A percentile compares a stretch with the other conserved stretches of the same genome.
Evolutionary conservation across 1,140 invertebrate species (phyloP).

Genomic region (Ostrea denselamellosa): DNA sequence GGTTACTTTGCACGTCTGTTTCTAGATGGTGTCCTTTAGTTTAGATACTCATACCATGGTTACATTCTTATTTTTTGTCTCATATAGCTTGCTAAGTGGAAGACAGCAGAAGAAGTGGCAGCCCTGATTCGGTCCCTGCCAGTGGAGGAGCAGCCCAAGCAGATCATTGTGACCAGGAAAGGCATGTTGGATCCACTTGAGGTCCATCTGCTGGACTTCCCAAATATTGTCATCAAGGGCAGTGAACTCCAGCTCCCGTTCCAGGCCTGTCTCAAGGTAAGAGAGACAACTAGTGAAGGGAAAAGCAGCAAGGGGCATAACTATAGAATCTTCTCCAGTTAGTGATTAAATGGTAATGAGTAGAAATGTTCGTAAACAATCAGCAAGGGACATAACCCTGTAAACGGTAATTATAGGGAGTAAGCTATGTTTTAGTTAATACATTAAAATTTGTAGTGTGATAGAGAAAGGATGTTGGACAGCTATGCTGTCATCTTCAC

Average conservation of each 20-base stretch:
- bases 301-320: not conserved
- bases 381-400: too few species aligned
- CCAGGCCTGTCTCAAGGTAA: conserved; percentile 96
- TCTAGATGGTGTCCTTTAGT: too few species aligned
- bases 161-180: conserved; percentile 99
- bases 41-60: too few species aligned
- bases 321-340: not conserved
- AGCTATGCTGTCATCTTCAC: too few species aligned
- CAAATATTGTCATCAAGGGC: conserved; percentile 99
- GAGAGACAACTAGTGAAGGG: not conserved
- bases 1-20: too few species aligned
- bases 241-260: conserved; percentile 99
- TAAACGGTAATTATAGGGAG: too few species aligned
- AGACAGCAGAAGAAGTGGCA: conserved; percentile 99
- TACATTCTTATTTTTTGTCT: not conserved
- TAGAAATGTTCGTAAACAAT: too few species aligned
- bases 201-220: conserved; percentile 99
- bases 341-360: too few species aligned
- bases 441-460: too few species aligned
- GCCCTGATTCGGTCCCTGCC: conserved; percentile 98
- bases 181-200: conserved; percentile 93
- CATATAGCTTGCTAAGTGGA: conserved; percentile 96
- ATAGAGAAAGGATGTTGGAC: too few species aligned
- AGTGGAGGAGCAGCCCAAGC: conserved; percentile 99
- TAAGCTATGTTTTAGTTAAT: too few species aligned